Conservation (phyloP, 2,797 vertebrate genomes). For the Pseudocheirus occidentalis region DNA sequence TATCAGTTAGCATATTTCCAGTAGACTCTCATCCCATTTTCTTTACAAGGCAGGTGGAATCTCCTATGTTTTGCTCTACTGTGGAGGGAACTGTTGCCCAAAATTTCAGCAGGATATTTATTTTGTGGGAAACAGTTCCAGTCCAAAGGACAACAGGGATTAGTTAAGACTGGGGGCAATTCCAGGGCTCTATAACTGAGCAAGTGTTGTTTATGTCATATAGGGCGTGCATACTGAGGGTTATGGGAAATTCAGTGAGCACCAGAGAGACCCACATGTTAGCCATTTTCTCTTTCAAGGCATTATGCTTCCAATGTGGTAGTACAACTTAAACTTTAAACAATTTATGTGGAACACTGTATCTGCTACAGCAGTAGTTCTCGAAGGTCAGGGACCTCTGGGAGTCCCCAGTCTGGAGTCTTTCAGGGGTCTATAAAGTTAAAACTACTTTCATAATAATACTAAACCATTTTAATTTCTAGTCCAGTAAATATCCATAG, state of each 20-base stretch:
- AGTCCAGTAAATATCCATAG: not conserved
- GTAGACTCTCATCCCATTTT: conserved; percentile 30
- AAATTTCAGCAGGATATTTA: not conserved
- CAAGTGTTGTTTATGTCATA: not conserved
- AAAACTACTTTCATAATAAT: not conserved
- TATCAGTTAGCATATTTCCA: not conserved
- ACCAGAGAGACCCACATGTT: not conserved
- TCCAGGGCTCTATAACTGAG: conserved; percentile 9
- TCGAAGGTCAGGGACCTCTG: not conserved
- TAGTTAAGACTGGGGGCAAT: not conserved
- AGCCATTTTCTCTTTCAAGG: not conserved
- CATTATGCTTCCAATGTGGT: conserved; percentile 3
- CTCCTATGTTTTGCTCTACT: not conserved
- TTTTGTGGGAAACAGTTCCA: not conserved
- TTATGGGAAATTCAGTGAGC: not conserved
- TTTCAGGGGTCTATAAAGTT: not conserved
- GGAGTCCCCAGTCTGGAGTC: not conserved
- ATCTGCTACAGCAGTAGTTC: not conserved
- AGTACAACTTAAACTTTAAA: too few species aligned
- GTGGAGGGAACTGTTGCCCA: not conserved
- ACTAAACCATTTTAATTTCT: not conserved
- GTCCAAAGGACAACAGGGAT: not conserved
- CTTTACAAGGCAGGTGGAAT: not conserved
- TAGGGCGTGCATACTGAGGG: not conserved
- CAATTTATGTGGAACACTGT: not conserved